Evolutionary conservation across 2,113 vertebrate genomes (phyloP).

Genomic region (Columba janthina): DNA sequence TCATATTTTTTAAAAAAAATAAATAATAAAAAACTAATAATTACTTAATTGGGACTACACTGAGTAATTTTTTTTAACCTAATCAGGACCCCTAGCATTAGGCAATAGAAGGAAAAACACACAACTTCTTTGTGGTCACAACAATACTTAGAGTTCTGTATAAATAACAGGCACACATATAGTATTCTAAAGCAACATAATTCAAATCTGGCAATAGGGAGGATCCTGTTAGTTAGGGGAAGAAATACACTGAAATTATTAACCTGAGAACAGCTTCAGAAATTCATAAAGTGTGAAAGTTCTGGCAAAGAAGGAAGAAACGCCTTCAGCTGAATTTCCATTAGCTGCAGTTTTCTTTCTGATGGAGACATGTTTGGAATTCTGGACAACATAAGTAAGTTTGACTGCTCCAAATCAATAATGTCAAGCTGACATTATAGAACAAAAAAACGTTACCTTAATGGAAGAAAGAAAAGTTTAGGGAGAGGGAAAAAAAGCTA

Average conservation of each 20-base stretch:
- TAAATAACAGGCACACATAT: neutral
- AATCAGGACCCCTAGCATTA: neutral
- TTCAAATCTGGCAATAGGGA: neutral
- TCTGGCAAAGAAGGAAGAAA: constrained; percentile 25
- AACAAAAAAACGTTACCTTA: constrained; percentile 75
- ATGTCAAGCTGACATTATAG: constrained; percentile 75
- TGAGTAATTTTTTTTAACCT: neutral
- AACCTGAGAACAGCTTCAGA: neutral
- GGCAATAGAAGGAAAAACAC: neutral
- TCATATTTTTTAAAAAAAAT: neutral
- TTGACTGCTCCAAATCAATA: constrained; percentile 82
- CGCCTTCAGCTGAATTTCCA: constrained; percentile 66
- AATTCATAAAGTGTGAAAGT: constrained; percentile 15
- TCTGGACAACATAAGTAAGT: constrained; percentile 76
- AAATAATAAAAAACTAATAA: neutral
- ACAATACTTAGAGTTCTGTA: neutral
- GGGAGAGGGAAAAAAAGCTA: constrained; percentile 23
- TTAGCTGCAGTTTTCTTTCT: constrained; percentile 74
- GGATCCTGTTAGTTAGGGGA: neutral
- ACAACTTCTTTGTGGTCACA: neutral
- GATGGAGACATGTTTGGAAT: constrained; percentile 78
- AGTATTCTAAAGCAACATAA: neutral
- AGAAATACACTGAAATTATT: neutral
- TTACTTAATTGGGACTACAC: neutral
- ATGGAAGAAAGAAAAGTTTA: constrained; percentile 62